Percentiles rank a stretch among this genome's conserved stretches.
These are phyloP conservation scores for Enteromius paludinosus DNA, from an alignment of 2,797 vertebrate species.

Conservation along the genomic window DNA sequence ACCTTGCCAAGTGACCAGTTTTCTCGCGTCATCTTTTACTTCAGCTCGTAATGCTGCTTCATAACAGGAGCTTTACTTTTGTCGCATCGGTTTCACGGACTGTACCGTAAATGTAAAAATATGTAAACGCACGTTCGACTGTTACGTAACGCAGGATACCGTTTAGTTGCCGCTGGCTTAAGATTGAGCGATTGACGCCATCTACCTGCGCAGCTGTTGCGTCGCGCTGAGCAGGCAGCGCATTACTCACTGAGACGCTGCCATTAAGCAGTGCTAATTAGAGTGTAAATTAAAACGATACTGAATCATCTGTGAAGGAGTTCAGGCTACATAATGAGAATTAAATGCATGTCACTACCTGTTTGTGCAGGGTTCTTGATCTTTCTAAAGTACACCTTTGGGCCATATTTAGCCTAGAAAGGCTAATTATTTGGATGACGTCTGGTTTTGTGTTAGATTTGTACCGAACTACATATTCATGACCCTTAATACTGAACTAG, in stretches of 20 bases:
- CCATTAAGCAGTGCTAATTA: neutral
- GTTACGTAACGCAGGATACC: conserved; percentile 6
- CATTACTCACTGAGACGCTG: neutral
- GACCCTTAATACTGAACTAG: neutral
- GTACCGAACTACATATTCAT: neutral
- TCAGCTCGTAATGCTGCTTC: neutral
- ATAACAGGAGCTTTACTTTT: neutral
- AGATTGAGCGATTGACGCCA: conserved; percentile 10
- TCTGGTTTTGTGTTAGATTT: neutral
- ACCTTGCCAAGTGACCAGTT: conserved; percentile 16
- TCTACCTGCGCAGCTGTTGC: conserved; percentile 37
- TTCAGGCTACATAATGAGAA: neutral
- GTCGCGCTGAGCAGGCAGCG: conserved; percentile 7
- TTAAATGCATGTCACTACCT: conserved; percentile 8
- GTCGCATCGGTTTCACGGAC: neutral
- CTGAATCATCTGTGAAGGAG: conserved; percentile 1
- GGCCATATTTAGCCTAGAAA: conserved; percentile 4
- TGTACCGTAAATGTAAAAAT: neutral
- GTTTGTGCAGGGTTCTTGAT: neutral
- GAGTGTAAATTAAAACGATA: conserved; percentile 2
- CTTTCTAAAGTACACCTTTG: neutral
- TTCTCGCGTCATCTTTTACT: conserved; percentile 2
- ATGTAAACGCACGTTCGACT: neutral
- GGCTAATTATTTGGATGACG: neutral
- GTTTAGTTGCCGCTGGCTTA: neutral